Evolutionary conservation across 2,113 vertebrate genomes (phyloP).

Genomic region (Paradisaea rubra): DNA sequence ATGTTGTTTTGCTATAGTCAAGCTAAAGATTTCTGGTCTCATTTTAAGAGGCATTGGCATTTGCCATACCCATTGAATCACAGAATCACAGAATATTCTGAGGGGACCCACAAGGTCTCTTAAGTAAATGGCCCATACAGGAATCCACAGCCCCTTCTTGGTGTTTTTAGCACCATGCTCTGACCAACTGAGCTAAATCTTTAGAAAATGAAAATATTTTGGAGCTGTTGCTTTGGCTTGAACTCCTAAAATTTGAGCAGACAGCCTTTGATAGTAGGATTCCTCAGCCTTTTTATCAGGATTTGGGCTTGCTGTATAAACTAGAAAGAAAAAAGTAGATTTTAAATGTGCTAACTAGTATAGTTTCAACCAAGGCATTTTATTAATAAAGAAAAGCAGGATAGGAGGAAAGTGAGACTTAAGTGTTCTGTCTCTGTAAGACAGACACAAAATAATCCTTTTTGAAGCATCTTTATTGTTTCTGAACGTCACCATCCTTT

Average conservation of each 20-base stretch:
- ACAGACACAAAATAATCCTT: not conserved
- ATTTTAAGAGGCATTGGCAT: not conserved
- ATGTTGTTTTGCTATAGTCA: not conserved
- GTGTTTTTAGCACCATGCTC: not conserved
- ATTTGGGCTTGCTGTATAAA: not conserved
- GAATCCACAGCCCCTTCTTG: not conserved
- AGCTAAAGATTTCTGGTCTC: not conserved
- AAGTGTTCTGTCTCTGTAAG: not conserved
- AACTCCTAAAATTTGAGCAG: not conserved
- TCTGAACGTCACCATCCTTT: not conserved
- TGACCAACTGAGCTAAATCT: not conserved
- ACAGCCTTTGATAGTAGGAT: not conserved
- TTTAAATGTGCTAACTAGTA: not conserved
- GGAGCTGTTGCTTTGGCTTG: not conserved
- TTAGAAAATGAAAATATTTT: not conserved
- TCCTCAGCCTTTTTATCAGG: not conserved
- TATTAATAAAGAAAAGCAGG: not conserved
- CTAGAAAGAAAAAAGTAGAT: not conserved
- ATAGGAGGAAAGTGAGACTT: not conserved
- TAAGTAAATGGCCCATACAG: fast-evolving
- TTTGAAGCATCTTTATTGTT: not conserved
- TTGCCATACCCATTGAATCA: not conserved
- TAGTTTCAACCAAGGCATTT: not conserved
- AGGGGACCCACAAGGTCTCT: not conserved
- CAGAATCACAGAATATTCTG: not conserved